Percentiles rank a stretch among this genome's conserved stretches.
Evolutionary conservation across 2,113 vertebrate species (phyloP).

Genomic region (Nibea coibor): DNA sequence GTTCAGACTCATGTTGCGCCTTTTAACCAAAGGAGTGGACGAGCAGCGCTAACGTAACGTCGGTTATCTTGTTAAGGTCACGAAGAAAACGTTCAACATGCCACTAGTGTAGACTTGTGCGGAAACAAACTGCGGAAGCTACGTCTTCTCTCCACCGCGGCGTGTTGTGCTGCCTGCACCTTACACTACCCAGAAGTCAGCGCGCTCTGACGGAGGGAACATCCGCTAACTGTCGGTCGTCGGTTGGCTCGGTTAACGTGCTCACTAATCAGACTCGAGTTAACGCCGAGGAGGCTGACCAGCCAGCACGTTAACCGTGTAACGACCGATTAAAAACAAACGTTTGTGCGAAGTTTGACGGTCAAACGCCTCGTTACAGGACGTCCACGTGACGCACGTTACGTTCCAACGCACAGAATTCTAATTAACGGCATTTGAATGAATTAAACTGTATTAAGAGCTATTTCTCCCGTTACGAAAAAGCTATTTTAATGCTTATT

Average conservation of each 20-base stretch:
- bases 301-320: not conserved
- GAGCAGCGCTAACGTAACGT: not conserved
- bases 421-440: not conserved
- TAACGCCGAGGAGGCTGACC: not conserved
- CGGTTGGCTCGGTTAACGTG: not conserved
- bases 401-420: not conserved
- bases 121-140: constrained; percentile 54
- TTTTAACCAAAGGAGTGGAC: not conserved
- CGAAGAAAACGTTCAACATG: constrained; percentile 42
- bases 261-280: not conserved
- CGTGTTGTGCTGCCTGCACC: constrained; percentile 52
- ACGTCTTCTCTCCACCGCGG: constrained; percentile 59
- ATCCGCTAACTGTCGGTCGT: constrained; percentile 40
- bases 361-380: too few species aligned
- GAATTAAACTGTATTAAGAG: constrained; percentile 25
- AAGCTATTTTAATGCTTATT: not conserved
- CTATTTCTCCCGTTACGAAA: too few species aligned
- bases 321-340: not conserved
- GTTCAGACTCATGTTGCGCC: constrained; percentile 81
- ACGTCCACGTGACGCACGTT: constrained; percentile 9
- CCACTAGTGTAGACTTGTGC: constrained; percentile 11
- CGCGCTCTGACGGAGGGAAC: constrained; percentile 58
- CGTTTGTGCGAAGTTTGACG: too few species aligned
- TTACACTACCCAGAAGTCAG: constrained; percentile 81
- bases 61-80: constrained; percentile 25